Base-by-base conservation (phyloP, 2,113 vertebrate species). In the Ageneiosus marmoratus region DNA sequence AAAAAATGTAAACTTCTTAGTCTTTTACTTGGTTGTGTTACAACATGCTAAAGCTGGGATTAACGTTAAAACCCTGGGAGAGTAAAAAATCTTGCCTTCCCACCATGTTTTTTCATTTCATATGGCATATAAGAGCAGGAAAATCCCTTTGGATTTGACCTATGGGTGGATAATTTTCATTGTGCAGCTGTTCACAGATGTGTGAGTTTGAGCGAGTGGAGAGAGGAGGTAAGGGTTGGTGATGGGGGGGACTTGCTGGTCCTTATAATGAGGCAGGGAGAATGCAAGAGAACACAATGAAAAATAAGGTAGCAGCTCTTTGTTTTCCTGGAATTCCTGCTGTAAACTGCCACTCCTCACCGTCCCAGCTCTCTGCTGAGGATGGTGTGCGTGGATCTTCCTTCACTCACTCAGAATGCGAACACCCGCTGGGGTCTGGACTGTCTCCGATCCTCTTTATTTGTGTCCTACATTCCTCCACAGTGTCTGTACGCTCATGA, bases 391-490 rank as follows among this genome's bases (percentile, higher is more conserved):
- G 27, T 73, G 48, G 41, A 75, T 69, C 46, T 78, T 27, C 62
- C 58, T 32, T 82, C 44, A 16, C 77, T 60, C 12, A 22, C 82
- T 77, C 75, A 48, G 55, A 53, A 51, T 75, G 53, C 50, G 24
- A 75, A 41, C 51, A 77, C 65, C 83, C 70, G 41, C 77, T 76
- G 58, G 32, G 77, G 56, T 77, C 70, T 69, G 73, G 60, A 46
- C 72, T 77, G 58, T 82, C 80, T 87, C 51, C 9, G 29, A 70
- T 76, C 41, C n/a, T 58, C 24, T 84, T 85, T 81, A 85, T 85
- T 79, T 83, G 56, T 69, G 60, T 76, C 50, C 82, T 44, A 41
- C 85, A 84, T 88, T 88, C 84, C 82, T 84, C 75, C 53, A 72
- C 53, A 80, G 67, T 29, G 82, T 81, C 65, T 84, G 70, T 63